Base-by-base conservation (phyloP, 2,888 invertebrate species). In the Serrognathus titanus region DNA sequence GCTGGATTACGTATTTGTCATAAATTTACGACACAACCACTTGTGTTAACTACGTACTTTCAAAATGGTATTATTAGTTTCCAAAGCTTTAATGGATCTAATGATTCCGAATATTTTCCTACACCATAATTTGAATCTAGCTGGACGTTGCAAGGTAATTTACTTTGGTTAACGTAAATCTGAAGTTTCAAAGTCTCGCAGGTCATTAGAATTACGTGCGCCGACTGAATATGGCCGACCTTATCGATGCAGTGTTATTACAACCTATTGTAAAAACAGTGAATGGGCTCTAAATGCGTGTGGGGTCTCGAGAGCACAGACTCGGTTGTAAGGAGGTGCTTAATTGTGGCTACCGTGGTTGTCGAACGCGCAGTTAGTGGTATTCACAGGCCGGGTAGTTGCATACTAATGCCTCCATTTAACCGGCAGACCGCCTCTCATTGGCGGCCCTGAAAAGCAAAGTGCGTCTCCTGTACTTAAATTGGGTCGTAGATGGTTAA, bases 331-430 rank as follows among this genome's bases (percentile, higher is more conserved):
- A 50, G 49, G 55, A 63, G 60, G 64, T 58, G 61, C 61, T 61
- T 64, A 64, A 64, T 64, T 64, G 63, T 57, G 61, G 61, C 64
- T 63, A 64, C 64, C 51, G 61, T 52, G 55, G 58, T 64, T 63
- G 62, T 57, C 36, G 57, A 61, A 63, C 63, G 56, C 57, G 58
- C 58, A 58, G 58, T 64, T 61, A 61, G 58, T 58, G 59, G 62
- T 62, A 62, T 53, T 55, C 51, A 53, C 56, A 48, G 50, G 54
- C 58, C 53, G 51, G 51, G 50, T 54, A 55, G 59, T 58, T 58
- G 62, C 62, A 62, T 62, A 64, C 64, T 62, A 62, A 64, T 61
- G 64, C 51, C 51, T 53, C 56, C 46, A 37, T 49, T 55, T 40
- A 49, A 49, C 45, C 40, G 49, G 35, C 10, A 41, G 54, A 49